Evolutionary conservation across 2,797 vertebrate species (phyloP).

Genomic region (Sebastes kiyomatsui): DNA sequence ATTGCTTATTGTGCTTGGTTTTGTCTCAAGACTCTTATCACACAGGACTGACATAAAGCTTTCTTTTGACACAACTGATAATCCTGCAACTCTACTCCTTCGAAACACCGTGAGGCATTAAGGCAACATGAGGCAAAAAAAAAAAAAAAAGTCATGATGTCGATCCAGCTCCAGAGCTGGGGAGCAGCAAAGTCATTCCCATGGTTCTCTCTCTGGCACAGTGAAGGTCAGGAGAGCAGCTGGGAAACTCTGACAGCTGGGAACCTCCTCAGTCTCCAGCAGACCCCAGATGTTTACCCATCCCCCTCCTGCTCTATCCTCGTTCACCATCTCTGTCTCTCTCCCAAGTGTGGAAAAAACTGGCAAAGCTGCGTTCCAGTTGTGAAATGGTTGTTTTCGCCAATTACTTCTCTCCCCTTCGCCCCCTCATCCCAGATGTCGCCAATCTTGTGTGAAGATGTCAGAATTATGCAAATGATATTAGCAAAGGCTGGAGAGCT

Average conservation of each 20-base stretch:
- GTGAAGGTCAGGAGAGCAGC: conserved; percentile 69
- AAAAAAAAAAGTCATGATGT: conserved; percentile 6
- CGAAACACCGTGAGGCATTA: conserved; percentile 2
- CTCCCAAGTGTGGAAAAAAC: conserved; percentile 38
- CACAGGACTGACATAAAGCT: background rate
- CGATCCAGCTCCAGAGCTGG: conserved; percentile 24
- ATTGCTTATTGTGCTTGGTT: background rate
- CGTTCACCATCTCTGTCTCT: conserved; percentile 32
- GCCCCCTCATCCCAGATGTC: conserved; percentile 54
- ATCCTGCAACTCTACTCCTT: background rate
- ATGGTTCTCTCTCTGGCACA: conserved; percentile 61
- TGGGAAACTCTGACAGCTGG: conserved; percentile 77
- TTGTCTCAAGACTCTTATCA: conserved; percentile 5
- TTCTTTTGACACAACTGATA: background rate
- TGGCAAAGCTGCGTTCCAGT: conserved; percentile 57
- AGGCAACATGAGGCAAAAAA: conserved; percentile 8
- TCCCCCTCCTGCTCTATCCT: conserved; percentile 14
- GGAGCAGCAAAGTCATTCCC: conserved; percentile 53
- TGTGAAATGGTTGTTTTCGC: conserved; percentile 67
- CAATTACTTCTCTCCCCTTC: conserved; percentile 46
- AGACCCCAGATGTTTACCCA: conserved; percentile 78
- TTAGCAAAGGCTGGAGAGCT: conserved; percentile 16
- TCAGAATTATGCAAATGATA: conserved; percentile 60
- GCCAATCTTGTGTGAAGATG: conserved; percentile 62
- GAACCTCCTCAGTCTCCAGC: conserved; percentile 66